Conservation (phyloP, 2,797 vertebrate species). For the Zenarchopterus dispar region DNA sequence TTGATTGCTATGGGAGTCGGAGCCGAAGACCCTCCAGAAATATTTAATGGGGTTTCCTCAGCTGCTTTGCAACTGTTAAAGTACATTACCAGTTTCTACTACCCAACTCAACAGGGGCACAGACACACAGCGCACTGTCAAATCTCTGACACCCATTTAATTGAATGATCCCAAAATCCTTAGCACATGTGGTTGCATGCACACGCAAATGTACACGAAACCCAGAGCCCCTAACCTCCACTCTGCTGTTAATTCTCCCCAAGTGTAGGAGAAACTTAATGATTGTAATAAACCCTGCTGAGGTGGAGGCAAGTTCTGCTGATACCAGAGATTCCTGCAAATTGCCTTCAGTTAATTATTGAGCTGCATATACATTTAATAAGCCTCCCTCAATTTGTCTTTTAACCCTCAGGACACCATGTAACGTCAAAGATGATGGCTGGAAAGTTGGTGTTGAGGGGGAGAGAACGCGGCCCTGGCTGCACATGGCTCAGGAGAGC, state of each 20-base stretch:
- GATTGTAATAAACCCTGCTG: slow-evolving; percentile 83
- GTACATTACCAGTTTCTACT: slow-evolving; percentile 65
- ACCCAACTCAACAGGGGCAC: slow-evolving; percentile 57
- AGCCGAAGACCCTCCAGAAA: slow-evolving; percentile 61
- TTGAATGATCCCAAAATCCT: slow-evolving; percentile 74
- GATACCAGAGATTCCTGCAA: slow-evolving; percentile 82
- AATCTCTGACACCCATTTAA: slow-evolving; percentile 76
- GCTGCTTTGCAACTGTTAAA: slow-evolving; percentile 59
- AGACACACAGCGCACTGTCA: slow-evolving; percentile 66
- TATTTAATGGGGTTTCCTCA: slow-evolving; percentile 69
- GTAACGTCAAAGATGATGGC: slow-evolving; percentile 66
- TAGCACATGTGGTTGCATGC: slow-evolving; percentile 43
- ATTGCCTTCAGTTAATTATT: slow-evolving; percentile 86
- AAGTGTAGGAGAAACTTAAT: slow-evolving; percentile 72
- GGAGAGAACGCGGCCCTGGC: slow-evolving; percentile 22
- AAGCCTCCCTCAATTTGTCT: slow-evolving; percentile 77
- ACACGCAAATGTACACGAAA: slow-evolving; percentile 13
- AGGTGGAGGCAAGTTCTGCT: slow-evolving; percentile 83
- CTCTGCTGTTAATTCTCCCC: slow-evolving; percentile 75
- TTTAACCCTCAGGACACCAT: slow-evolving; percentile 70
- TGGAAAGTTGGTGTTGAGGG: slow-evolving; percentile 10
- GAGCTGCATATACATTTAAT: slow-evolving; percentile 81
- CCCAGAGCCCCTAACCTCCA: slow-evolving; percentile 57
- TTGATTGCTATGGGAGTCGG: slow-evolving; percentile 82
- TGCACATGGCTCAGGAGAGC: slow-evolving; percentile 12